These are phyloP conservation scores for Zoanthus gigantus DNA, from an alignment of 92 coral and sea anemone genomes.

Conservation along the genomic window DNA sequence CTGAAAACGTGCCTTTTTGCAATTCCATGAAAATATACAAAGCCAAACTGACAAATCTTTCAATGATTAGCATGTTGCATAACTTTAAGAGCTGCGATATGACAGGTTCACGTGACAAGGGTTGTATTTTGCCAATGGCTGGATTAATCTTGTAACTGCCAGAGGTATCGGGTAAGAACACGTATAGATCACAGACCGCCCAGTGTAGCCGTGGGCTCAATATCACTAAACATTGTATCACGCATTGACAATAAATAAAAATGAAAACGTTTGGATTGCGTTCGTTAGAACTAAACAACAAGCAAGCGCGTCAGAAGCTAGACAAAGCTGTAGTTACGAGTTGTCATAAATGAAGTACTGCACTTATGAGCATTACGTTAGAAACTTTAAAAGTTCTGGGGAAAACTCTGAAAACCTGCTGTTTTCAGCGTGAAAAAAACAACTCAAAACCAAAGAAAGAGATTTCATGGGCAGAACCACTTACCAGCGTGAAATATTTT, in stretches of 20 bases:
- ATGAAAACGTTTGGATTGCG: background rate
- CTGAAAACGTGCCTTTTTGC: background rate
- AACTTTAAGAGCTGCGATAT: background rate
- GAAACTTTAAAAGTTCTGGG: conserved; percentile 10
- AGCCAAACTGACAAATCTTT: background rate
- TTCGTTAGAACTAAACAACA: background rate
- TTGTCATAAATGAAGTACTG: background rate
- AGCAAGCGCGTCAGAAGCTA: background rate
- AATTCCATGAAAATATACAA: background rate
- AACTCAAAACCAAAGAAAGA: background rate
- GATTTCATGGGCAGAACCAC: conserved; percentile 39
- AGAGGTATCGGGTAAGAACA: conserved; percentile 20
- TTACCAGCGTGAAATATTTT: conserved; percentile 27
- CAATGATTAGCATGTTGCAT: background rate
- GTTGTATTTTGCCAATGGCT: background rate
- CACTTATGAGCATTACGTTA: background rate
- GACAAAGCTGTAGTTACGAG: background rate
- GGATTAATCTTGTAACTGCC: background rate
- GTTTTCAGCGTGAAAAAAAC: background rate
- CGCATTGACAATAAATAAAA: conserved; percentile 12
- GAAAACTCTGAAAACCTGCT: background rate
- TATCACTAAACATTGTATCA: background rate
- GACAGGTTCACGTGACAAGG: background rate
- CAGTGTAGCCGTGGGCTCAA: background rate
- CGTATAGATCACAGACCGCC: background rate